A percentile compares a stretch with the other conserved stretches of the same genome.
Conservation (phyloP, 2,888 invertebrate species). For the Idaea biselata region DNA sequence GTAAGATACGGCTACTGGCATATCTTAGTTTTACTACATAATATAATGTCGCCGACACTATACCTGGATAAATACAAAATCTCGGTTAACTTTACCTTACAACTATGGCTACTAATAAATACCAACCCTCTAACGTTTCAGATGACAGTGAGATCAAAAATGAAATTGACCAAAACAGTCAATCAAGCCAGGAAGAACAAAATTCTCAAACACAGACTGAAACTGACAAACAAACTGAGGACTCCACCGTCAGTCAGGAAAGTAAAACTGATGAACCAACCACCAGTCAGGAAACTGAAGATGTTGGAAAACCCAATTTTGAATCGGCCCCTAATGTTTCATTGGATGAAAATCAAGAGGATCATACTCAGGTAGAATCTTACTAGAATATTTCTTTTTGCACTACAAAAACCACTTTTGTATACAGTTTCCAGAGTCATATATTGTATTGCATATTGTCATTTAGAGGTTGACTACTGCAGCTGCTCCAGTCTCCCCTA, state of each 20-base stretch:
- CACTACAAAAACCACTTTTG: neutral
- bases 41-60: no score
- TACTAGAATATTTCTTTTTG: constrained; percentile 2
- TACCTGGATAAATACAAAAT: no score
- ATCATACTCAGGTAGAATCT: constrained; percentile 63
- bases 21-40: no score
- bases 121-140: neutral
- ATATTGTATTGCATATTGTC: no score
- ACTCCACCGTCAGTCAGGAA: constrained; percentile 29
- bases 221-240: constrained; percentile 19
- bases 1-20: no score
- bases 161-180: neutral
- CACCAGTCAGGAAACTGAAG: constrained; percentile 34
- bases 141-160: neutral
- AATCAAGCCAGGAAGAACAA: constrained; percentile 3
- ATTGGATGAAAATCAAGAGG: constrained; percentile 66
- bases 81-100: neutral
- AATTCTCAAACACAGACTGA: neutral
- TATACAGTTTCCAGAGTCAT: no score
- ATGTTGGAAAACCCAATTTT: constrained; percentile 70
- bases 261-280: constrained; percentile 26
- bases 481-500: no score
- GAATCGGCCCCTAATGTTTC: constrained; percentile 75
- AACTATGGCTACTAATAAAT: constrained; percentile 1
- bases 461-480: no score